Percentiles rank a stretch among this genome's conserved stretches.
Evolutionary conservation across 1,140 invertebrate species (phyloP).

Genomic region (Homalodisca vitripennis): DNA sequence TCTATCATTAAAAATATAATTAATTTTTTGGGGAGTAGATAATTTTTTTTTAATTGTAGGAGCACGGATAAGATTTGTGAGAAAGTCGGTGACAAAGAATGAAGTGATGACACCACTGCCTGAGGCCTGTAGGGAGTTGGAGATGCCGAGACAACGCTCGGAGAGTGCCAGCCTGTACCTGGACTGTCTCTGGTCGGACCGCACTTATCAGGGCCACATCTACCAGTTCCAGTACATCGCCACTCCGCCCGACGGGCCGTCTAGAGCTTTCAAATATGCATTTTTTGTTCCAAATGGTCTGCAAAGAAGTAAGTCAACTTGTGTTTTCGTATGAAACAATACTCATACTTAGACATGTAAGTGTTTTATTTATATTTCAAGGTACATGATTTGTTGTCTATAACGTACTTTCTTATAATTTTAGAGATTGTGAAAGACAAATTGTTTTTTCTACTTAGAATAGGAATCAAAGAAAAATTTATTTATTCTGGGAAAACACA

Average conservation of each 20-base stretch:
- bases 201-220: background rate
- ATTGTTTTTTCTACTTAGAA: too few species aligned
- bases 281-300: slow-evolving; percentile 17
- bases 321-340: background rate
- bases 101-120: background rate
- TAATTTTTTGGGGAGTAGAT: too few species aligned
- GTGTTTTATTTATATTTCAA: background rate
- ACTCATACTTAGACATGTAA: background rate
- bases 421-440: background rate
- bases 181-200: slow-evolving; percentile 23
- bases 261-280: background rate
- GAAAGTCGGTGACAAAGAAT: background rate
- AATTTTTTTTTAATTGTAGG: slow-evolving; percentile 20
- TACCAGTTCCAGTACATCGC: slow-evolving; percentile 28
- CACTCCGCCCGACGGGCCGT: background rate
- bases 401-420: background rate
- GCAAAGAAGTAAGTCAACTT: slow-evolving; percentile 9
- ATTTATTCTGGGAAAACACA: too few species aligned
- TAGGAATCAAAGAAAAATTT: too few species aligned
- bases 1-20: too few species aligned
- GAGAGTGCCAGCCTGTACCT: slow-evolving; percentile 11
- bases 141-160: background rate
- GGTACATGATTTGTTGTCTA: background rate
- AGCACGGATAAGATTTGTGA: slow-evolving; percentile 20
- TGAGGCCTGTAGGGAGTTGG: slow-evolving; percentile 25